Conservation (phyloP, 2,797 vertebrate genomes). For the Pelodytes ibericus region DNA sequence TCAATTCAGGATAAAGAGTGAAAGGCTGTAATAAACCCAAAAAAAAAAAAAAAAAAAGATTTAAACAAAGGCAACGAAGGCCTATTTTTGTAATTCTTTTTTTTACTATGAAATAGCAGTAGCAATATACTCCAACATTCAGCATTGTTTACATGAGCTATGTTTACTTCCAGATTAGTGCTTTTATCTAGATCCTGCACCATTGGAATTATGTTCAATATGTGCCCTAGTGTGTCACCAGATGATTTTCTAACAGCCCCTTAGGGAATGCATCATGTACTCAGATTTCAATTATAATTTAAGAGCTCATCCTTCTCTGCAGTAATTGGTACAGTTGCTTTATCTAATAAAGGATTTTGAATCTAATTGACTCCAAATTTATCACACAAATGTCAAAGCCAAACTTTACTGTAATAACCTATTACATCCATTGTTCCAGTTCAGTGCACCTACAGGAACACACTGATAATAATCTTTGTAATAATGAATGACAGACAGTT, state of each 20-base stretch:
- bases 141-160: not conserved
- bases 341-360: constrained; percentile 76
- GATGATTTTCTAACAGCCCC: constrained; percentile 59
- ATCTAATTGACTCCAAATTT: constrained; percentile 79
- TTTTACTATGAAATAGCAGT: no score
- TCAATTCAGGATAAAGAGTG: no score
- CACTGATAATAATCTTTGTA: constrained; percentile 64
- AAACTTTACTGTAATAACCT: constrained; percentile 76
- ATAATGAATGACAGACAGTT: constrained; percentile 65
- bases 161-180: constrained; percentile 8
- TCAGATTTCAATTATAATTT: constrained; percentile 74
- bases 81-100: no score
- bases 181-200: constrained; percentile 19
- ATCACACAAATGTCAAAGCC: constrained; percentile 76
- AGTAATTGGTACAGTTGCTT: constrained; percentile 73
- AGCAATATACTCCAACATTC: no score
- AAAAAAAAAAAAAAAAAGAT: no score
- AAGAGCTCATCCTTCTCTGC: constrained; percentile 67
- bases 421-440: constrained; percentile 75
- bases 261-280: constrained; percentile 59
- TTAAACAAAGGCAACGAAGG: no score
- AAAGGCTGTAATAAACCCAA: no score
- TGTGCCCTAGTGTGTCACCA: constrained; percentile 32
- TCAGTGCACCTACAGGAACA: constrained; percentile 67
- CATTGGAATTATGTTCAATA: constrained; percentile 24